Percentiles rank a stretch among this genome's conserved stretches.
These are phyloP conservation scores for Oligia latruncula DNA, from an alignment of 2,888 invertebrate genomes.

Conservation along the genomic window DNA sequence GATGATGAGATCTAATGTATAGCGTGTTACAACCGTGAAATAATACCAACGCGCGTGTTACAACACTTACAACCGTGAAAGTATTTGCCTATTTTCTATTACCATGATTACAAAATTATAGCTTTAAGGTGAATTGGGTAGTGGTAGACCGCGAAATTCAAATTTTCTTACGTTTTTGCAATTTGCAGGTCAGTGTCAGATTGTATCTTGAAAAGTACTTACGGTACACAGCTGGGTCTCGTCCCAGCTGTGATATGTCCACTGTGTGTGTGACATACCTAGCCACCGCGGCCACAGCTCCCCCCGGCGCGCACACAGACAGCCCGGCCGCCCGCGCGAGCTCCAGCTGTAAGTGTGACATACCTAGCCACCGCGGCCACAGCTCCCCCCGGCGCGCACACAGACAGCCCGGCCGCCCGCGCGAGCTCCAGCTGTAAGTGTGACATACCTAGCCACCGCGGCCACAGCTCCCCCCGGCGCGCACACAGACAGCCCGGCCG, in stretches of 20 bases:
- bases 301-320: slow-evolving; percentile 97
- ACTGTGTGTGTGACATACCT: slow-evolving; percentile 70
- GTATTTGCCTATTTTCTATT: too few species aligned
- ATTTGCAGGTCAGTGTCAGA: too few species aligned
- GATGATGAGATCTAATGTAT: background rate
- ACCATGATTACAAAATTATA: too few species aligned
- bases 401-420: slow-evolving; percentile 92
- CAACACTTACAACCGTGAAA: background rate
- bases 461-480: slow-evolving; percentile 92
- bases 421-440: slow-evolving; percentile 43
- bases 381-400: slow-evolving; percentile 98
- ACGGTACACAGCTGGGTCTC: too few species aligned
- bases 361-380: slow-evolving; percentile 96
- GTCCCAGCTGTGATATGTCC: too few species aligned
- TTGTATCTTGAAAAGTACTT: too few species aligned
- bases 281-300: slow-evolving; percentile 97
- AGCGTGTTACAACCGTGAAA: background rate
- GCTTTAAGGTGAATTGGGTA: too few species aligned
- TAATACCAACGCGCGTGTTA: too few species aligned
- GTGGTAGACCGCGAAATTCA: too few species aligned
- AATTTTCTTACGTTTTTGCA: too few species aligned
- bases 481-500: too few species aligned
- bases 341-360: slow-evolving; percentile 92
- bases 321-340: slow-evolving; percentile 74
- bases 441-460: slow-evolving; percentile 87